These are phyloP conservation scores for Eilema depressum DNA, from an alignment of 2,888 invertebrate species.

Conservation along the genomic window DNA sequence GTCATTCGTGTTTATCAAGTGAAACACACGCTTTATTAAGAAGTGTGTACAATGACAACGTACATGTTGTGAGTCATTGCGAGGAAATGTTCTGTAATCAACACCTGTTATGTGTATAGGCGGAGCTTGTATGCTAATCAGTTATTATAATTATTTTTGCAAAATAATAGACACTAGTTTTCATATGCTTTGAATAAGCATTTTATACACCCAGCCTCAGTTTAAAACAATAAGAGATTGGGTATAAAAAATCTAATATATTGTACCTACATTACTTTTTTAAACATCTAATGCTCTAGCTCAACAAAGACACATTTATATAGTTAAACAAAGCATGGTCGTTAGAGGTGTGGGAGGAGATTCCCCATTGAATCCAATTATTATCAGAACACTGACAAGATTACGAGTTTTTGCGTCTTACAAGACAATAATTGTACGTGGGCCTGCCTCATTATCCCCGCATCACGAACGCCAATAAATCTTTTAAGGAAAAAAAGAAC, in stretches of 20 bases:
- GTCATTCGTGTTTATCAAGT: conserved; percentile 70
- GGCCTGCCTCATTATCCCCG: conserved; percentile 61
- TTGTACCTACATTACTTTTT: not conserved
- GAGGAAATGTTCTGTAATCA: conserved; percentile 66
- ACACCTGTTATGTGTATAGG: conserved; percentile 70
- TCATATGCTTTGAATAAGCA: conserved; percentile 22
- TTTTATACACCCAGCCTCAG: not conserved
- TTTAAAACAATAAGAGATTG: not conserved
- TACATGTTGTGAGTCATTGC: conserved; percentile 70
- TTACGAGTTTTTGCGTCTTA: conserved; percentile 76
- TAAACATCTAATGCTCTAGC: conserved; percentile 16
- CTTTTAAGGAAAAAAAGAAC: conserved; percentile 52
- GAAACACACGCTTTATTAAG: conserved; percentile 67
- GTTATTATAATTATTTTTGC: conserved; percentile 69
- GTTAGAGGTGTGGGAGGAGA: conserved; percentile 76
- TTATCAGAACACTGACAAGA: conserved; percentile 73
- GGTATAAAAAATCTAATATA: conserved; percentile 1
- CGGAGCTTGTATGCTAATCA: conserved; percentile 71
- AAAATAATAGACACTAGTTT: conserved; percentile 50
- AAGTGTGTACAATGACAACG: conserved; percentile 64
- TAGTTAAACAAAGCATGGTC: conserved; percentile 76
- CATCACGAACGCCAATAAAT: conserved; percentile 66
- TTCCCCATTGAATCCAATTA: conserved; percentile 81
- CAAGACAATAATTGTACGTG: conserved; percentile 75
- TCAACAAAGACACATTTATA: conserved; percentile 55